phyloP scores from a whole-genome alignment of 2,888 invertebrate genomes.

The Merodon equestris region DNA sequence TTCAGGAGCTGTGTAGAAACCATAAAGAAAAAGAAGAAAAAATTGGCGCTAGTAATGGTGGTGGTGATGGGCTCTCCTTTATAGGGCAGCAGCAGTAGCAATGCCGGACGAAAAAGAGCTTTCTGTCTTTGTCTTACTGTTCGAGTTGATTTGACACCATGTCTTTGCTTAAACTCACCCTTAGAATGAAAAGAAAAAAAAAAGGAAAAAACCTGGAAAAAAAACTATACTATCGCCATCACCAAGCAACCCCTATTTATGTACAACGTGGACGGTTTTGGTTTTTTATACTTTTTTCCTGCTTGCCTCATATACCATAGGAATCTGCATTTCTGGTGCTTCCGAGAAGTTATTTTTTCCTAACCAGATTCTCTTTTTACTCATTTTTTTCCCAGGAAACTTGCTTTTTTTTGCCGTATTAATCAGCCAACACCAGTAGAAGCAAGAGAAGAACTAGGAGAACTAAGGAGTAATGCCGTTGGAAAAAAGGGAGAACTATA shows the following conservation, averaged over 20 bases:
- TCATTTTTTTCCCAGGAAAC: constrained; percentile 34
- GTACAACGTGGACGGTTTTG: constrained; percentile 63
- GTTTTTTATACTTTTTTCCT: constrained; percentile 15
- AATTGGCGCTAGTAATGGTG: constrained; percentile 9
- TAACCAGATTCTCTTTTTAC: constrained; percentile 55
- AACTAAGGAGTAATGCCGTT: constrained; percentile 33
- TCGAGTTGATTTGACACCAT: constrained; percentile 69
- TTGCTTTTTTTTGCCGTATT: constrained; percentile 46
- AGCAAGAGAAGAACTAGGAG: constrained; percentile 35
- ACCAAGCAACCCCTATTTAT: constrained; percentile 66
- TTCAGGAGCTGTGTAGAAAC: constrained; percentile 45
- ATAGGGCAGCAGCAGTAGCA: constrained; percentile 50
- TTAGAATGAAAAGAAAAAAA: constrained; percentile 6
- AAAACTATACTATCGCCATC: constrained; percentile 51
- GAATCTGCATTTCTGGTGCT: constrained; percentile 69
- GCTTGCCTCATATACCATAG: constrained; percentile 60
- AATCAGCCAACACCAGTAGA: constrained; percentile 56
- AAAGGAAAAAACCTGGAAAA: constrained; percentile 8
- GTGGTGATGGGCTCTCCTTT: constrained; percentile 48
- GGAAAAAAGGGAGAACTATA: constrained; percentile 56
- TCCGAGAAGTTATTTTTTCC: constrained; percentile 66
- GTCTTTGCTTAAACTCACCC: constrained; percentile 68
- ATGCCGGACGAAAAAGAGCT: constrained; percentile 35
- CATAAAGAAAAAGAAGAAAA: constrained; percentile 3
- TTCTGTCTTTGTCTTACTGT: constrained; percentile 69